Percentiles rank a stretch among this genome's conserved stretches.
These are phyloP conservation scores for Pelecanoides urinatrix DNA, from an alignment of 2,113 vertebrate species.

Conservation along the genomic window DNA sequence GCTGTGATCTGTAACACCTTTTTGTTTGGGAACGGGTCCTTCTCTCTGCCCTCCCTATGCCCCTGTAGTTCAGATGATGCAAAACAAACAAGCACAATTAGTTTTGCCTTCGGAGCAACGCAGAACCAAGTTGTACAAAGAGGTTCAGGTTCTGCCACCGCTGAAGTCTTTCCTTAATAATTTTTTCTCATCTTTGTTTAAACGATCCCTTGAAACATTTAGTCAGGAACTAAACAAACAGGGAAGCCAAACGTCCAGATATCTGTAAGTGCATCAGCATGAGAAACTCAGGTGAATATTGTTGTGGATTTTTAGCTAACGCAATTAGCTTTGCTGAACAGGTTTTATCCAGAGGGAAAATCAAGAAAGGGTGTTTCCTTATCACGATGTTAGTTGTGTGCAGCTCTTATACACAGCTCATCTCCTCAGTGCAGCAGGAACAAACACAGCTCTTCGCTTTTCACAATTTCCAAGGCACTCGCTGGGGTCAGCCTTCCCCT, in stretches of 20 bases:
- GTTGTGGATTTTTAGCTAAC: not conserved
- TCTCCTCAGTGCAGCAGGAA: not conserved
- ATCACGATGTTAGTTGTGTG: rapidly evolving
- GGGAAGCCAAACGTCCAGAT: not conserved
- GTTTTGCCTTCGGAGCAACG: not conserved
- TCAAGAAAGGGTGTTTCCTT: not conserved
- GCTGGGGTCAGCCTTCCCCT: rapidly evolving
- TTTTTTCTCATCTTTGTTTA: not conserved
- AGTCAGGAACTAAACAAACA: not conserved
- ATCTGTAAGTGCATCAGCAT: not conserved
- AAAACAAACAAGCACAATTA: not conserved
- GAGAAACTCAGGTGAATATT: not conserved
- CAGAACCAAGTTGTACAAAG: not conserved
- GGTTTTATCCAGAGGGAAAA: not conserved
- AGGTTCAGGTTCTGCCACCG: not conserved
- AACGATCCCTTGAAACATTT: not conserved
- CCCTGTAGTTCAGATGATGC: not conserved
- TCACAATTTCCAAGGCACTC: not conserved
- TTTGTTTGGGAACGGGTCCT: not conserved
- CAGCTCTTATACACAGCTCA: not conserved
- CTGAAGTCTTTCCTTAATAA: not conserved
- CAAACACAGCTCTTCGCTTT: not conserved
- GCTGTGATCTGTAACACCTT: not conserved
- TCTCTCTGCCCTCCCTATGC: not conserved
- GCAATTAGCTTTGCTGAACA: not conserved